Evolutionary conservation across 2,888 invertebrate species (phyloP).

Genomic region (Antitype chi): DNA sequence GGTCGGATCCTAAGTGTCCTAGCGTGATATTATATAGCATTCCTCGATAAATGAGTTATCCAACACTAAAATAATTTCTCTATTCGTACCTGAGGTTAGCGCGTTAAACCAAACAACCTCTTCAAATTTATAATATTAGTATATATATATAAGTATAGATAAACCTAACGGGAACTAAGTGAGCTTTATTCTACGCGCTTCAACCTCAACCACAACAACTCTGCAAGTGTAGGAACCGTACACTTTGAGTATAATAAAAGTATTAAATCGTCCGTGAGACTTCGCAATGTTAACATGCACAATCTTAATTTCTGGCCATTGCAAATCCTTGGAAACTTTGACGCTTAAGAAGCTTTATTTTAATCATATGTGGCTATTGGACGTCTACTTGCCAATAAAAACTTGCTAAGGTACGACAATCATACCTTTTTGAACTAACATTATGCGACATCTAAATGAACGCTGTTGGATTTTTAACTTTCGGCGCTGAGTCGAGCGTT

Average conservation of each 20-base stretch:
- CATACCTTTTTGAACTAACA: background rate
- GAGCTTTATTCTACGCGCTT: too few relatives aligned
- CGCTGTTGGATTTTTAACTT: background rate
- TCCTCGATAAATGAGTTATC: too few relatives aligned
- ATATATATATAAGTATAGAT: too few relatives aligned
- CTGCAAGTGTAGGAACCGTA: too few relatives aligned
- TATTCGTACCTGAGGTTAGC: too few relatives aligned
- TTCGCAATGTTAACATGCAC: slow-evolving; percentile 19
- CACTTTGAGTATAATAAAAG: background rate
- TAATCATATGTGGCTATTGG: slow-evolving; percentile 23
- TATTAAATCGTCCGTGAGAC: background rate
- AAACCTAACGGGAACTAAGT: too few relatives aligned
- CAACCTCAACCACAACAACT: too few relatives aligned
- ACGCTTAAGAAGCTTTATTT: slow-evolving; percentile 27
- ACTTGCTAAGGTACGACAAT: slow-evolving; percentile 62
- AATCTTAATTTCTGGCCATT: slow-evolving; percentile 36
- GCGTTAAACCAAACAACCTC: too few relatives aligned
- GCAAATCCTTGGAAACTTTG: slow-evolving; percentile 8
- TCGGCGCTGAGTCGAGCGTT: background rate
- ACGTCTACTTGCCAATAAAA: slow-evolving; percentile 48
- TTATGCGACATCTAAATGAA: background rate
- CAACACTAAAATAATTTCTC: too few relatives aligned
- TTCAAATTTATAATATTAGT: too few relatives aligned
- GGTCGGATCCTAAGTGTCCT: too few relatives aligned
- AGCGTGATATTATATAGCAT: too few relatives aligned